Percentiles rank a stretch among this genome's conserved stretches.
phyloP scores from a whole-genome alignment of 2,888 invertebrate species.

The Cristatella mucedo region DNA sequence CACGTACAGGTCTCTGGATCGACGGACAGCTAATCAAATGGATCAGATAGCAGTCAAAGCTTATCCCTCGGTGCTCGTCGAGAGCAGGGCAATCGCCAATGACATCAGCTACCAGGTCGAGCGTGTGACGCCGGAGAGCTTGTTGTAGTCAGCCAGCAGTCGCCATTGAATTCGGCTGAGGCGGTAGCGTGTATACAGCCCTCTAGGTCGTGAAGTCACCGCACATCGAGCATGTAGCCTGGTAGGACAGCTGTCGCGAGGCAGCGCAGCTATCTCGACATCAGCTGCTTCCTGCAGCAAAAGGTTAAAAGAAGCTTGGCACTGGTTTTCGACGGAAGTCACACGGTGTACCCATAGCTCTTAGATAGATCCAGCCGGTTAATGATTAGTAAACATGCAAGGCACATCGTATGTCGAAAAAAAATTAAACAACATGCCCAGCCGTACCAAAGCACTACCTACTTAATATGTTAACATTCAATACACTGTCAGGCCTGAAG shows the following conservation, averaged over 20 bases:
- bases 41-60: no score
- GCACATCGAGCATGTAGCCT: slow-evolving; percentile 54
- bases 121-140: slow-evolving; percentile 72
- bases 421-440: slow-evolving; percentile 6
- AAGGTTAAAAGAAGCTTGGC: no score
- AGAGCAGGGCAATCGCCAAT: no score
- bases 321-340: no score
- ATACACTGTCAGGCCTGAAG: no score
- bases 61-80: no score
- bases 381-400: slow-evolving; percentile 1
- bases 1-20: no score
- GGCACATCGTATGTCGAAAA: neutral
- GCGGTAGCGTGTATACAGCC: slow-evolving; percentile 62
- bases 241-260: slow-evolving; percentile 25
- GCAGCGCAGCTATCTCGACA: slow-evolving; percentile 58
- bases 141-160: slow-evolving; percentile 79
- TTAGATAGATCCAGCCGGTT: no score
- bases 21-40: no score
- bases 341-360: no score
- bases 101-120: slow-evolving; percentile 60
- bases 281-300: slow-evolving; percentile 54
- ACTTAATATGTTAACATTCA: no score
- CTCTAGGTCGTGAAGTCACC: slow-evolving; percentile 70
- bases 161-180: slow-evolving; percentile 79
- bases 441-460: no score